These are phyloP conservation scores for Prolemur simus DNA, from an alignment of 2,113 vertebrate genomes.

Conservation along the genomic window DNA sequence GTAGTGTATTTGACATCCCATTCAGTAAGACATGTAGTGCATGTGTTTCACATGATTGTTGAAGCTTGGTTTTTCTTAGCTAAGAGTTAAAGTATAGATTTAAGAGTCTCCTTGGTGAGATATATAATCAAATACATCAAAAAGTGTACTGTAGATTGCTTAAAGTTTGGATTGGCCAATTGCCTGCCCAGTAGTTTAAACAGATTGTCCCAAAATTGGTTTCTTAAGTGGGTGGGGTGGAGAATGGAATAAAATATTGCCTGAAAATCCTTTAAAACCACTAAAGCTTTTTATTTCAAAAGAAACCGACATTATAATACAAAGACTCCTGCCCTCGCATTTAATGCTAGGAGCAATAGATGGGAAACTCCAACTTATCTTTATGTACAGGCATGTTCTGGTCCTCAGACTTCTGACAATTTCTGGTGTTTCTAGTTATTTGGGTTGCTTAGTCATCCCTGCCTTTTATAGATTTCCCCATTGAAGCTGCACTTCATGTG, in stretches of 20 bases:
- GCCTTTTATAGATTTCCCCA: slow-evolving; percentile 52
- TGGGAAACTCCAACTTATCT: slow-evolving; percentile 19
- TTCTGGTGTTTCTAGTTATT: slow-evolving; percentile 5
- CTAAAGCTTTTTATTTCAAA: slow-evolving; percentile 11
- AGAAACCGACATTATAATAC: not conserved
- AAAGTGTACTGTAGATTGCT: not conserved
- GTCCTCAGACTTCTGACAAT: not conserved
- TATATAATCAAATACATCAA: not conserved
- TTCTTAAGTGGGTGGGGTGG: not conserved
- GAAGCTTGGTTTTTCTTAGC: slow-evolving; percentile 31
- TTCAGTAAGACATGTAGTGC: not conserved
- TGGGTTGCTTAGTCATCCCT: slow-evolving; percentile 71
- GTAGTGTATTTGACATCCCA: not conserved
- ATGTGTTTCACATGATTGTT: not conserved
- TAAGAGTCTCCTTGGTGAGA: not conserved
- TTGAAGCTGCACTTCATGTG: slow-evolving; percentile 18
- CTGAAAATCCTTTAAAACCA: slow-evolving; percentile 9
- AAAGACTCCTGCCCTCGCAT: not conserved
- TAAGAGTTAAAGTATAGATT: not conserved
- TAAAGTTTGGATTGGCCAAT: slow-evolving; percentile 16
- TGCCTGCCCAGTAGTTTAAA: not conserved
- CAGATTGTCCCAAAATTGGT: not conserved
- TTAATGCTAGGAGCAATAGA: not conserved
- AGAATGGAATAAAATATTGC: slow-evolving; percentile 19
- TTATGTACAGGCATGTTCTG: not conserved